phyloP scores from a whole-genome alignment of 2,113 vertebrate genomes.

The Orthonyx spaldingii region DNA sequence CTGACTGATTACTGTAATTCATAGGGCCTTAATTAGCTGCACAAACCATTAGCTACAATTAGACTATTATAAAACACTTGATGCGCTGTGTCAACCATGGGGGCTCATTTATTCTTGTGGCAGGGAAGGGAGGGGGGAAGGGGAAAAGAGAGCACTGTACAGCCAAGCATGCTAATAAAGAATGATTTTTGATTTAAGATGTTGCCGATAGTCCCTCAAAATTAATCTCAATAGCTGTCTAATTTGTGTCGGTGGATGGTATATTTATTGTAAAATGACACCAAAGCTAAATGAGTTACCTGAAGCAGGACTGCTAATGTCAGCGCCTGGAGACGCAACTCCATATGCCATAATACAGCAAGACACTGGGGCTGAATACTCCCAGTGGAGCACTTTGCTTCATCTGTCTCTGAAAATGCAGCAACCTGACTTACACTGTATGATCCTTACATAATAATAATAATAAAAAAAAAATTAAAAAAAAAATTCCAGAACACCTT shows the following conservation, averaged over 20 bases:
- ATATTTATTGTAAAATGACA: slow-evolving; percentile 87
- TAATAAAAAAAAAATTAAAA: neutral
- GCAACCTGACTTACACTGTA: slow-evolving; percentile 62
- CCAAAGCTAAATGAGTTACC: slow-evolving; percentile 84
- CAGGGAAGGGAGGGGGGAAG: slow-evolving; percentile 60
- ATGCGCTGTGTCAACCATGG: slow-evolving; percentile 83
- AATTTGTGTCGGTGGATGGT: slow-evolving; percentile 84
- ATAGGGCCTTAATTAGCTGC: slow-evolving; percentile 99
- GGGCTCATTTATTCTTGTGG: slow-evolving; percentile 83
- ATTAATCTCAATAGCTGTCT: slow-evolving; percentile 89
- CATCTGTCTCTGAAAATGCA: slow-evolving; percentile 69
- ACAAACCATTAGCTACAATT: slow-evolving; percentile 99
- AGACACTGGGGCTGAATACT: slow-evolving; percentile 59
- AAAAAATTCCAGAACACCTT: neutral
- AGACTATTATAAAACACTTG: slow-evolving; percentile 99
- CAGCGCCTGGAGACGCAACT: slow-evolving; percentile 71
- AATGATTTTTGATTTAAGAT: slow-evolving; percentile 86
- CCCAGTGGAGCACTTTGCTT: slow-evolving; percentile 67
- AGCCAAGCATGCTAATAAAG: slow-evolving; percentile 77
- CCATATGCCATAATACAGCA: slow-evolving; percentile 68
- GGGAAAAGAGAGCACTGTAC: slow-evolving; percentile 54
- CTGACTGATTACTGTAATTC: slow-evolving; percentile 99
- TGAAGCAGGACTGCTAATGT: slow-evolving; percentile 80
- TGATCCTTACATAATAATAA: slow-evolving; percentile 69
- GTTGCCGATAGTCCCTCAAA: slow-evolving; percentile 81